These are phyloP conservation scores for Delphinapterus leucas DNA, from an alignment of 2,113 vertebrate genomes.

Conservation along the genomic window DNA sequence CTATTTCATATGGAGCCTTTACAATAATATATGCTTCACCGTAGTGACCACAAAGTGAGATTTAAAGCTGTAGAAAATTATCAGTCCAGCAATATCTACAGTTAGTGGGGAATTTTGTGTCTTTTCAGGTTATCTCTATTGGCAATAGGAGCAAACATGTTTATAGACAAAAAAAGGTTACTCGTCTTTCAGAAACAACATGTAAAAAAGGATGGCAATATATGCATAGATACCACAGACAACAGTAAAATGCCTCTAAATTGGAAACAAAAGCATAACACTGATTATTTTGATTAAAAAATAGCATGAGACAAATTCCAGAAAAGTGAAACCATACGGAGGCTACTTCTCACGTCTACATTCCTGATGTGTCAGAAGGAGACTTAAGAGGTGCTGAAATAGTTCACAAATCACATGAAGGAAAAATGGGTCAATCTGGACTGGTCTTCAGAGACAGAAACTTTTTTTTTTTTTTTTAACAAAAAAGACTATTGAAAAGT, in stretches of 20 bases:
- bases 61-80: neutral
- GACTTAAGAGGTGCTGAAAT: constrained; percentile 64
- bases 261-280: constrained; percentile 55
- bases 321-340: neutral
- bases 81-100: too few species aligned
- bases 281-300: neutral
- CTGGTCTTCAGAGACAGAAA: constrained; percentile 73
- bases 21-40: constrained; percentile 18
- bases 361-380: constrained; percentile 63
- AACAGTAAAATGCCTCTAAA: constrained; percentile 3
- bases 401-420: constrained; percentile 62
- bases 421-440: constrained; percentile 67
- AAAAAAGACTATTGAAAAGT: neutral
- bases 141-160: neutral
- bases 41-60: neutral
- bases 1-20: constrained; percentile 47
- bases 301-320: neutral
- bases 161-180: neutral
- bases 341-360: constrained; percentile 50
- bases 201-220: neutral
- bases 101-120: neutral
- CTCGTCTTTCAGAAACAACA: constrained; percentile 21
- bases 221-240: neutral
- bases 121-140: neutral
- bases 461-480: neutral